Evolutionary conservation across 2,888 invertebrate species (phyloP).

Genomic region (Bimastos eiseni): DNA sequence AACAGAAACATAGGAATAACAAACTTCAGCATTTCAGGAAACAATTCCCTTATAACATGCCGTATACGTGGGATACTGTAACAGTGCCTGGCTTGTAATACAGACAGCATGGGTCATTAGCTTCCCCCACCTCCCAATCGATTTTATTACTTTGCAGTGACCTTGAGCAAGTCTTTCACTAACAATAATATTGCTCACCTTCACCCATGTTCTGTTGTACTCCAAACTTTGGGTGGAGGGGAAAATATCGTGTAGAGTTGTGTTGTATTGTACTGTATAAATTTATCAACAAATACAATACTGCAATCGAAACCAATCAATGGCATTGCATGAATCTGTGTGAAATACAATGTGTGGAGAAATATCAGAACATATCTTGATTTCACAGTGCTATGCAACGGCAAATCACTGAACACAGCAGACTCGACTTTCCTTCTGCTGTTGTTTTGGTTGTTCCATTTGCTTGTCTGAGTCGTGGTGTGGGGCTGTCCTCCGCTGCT

Average conservation of each 20-base stretch:
- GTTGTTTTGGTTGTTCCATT: background rate
- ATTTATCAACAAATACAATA: background rate
- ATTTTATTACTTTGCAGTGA: no score
- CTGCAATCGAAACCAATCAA: background rate
- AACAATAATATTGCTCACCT: no score
- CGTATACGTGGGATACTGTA: no score
- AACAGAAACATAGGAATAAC: background rate
- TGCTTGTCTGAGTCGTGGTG: background rate
- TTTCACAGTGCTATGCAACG: background rate
- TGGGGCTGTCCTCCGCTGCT: conserved; percentile 27
- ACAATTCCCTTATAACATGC: background rate
- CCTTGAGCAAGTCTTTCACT: no score
- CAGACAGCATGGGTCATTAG: no score
- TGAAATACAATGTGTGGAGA: background rate
- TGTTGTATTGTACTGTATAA: background rate
- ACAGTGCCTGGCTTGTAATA: no score
- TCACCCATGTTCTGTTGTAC: no score
- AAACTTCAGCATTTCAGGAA: background rate
- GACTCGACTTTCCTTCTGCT: conserved; percentile 33
- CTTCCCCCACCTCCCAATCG: no score
- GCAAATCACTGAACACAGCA: conserved; percentile 34
- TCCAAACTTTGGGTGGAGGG: no score
- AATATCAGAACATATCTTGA: background rate
- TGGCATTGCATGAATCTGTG: background rate
- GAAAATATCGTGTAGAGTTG: no score